Conservation (phyloP, 1,140 invertebrate genomes). For the Octopus sinensis region DNA sequence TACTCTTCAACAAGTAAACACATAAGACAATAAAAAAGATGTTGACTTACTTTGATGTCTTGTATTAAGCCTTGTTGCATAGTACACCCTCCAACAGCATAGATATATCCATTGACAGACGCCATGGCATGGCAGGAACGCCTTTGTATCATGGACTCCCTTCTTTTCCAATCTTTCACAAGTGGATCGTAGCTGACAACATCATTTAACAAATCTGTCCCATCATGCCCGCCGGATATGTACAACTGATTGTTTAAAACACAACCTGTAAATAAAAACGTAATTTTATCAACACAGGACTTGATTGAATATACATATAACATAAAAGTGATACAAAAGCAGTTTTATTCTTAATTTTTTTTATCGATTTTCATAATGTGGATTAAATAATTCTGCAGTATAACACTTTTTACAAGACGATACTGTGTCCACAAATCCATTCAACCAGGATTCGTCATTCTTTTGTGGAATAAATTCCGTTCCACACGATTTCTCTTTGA, state of each 20-base stretch:
- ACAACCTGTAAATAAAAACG: slow-evolving; percentile 20
- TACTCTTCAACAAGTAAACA: no score
- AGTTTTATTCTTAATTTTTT: not conserved
- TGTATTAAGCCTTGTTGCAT: not conserved
- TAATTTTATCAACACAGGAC: not conserved
- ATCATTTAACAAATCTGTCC: slow-evolving; percentile 15
- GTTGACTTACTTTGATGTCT: not conserved
- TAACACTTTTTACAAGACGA: no score
- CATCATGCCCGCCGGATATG: slow-evolving; percentile 29
- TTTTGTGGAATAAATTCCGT: no score
- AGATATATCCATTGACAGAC: slow-evolving; percentile 20
- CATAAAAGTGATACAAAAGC: not conserved
- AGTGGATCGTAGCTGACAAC: slow-evolving; percentile 20
- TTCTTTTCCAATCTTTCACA: slow-evolving; percentile 17
- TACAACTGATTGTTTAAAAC: slow-evolving; percentile 24
- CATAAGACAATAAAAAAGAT: no score
- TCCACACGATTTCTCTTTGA: no score
- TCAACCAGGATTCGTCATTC: no score
- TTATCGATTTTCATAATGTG: no score
- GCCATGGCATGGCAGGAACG: slow-evolving; percentile 26
- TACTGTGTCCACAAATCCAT: no score
- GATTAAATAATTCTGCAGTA: no score
- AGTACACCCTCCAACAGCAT: slow-evolving; percentile 25
- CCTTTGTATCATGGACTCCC: slow-evolving; percentile 16
- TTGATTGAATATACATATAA: not conserved